Base-by-base conservation (phyloP, 2,888 invertebrate genomes). In the Carterocephalus palaemon region DNA sequence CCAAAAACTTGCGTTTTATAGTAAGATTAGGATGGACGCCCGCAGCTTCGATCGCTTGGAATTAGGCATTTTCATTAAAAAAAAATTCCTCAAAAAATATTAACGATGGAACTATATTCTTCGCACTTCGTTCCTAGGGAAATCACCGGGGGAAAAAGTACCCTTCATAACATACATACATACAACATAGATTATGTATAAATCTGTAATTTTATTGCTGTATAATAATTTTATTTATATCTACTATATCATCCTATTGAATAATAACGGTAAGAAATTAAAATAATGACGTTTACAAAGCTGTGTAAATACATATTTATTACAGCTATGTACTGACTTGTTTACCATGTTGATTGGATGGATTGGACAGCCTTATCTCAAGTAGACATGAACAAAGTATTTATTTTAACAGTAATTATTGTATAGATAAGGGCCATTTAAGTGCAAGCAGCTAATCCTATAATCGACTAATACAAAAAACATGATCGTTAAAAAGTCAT, bases 401-500 rank as follows among this genome's bases (percentile, higher is more conserved):
- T 24, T 37, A 24, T 37, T 22, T 37, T 9, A 22, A 36, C 9
- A 22, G 9, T 36, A 36, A 24, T 36, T 36, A 36, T 23, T 36
- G 8, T 22, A 22, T 34, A n/a, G 13, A 24, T 17, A 7, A n/a
- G n/a, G 24, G 7, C 10, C 36, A 6, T 23, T 36, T 36, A 36
- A 36, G 24, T 23, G 36, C 16, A 37, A 34, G 34, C 28, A 16
- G 39, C 43, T 47, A 48, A 48, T 53, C 46, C 45, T 53, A 54
- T 50, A 39, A 51, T 36, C 40, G 46, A 47, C 48, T 55, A 62
- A 60, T 57, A 54, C 49, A 55, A 57, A 64, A 62, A 52, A 54
- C 51, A 39, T 40, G 46, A 40, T 51, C 48, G 58, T 59, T 59
- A 60, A 53, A 59, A 61, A 64, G 57, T 64, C 55, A 56, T 63